Evolutionary conservation across 2,888 invertebrate genomes (phyloP).

Genomic region (Perizoma affinitatum): DNA sequence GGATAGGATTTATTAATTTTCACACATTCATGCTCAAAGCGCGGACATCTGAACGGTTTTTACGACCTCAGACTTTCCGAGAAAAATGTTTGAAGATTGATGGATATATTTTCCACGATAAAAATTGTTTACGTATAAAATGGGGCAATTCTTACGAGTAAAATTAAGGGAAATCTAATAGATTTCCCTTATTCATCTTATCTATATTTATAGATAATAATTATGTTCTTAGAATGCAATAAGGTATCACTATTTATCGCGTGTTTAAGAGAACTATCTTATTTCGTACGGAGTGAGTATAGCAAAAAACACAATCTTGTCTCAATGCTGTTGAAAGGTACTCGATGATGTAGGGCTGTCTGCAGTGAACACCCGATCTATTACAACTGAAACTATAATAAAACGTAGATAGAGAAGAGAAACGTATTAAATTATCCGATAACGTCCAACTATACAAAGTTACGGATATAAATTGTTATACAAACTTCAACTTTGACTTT

Average conservation of each 20-base stretch:
- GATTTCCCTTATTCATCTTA: too few relatives aligned
- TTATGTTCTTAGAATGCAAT: too few relatives aligned
- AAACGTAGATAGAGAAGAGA: conserved; percentile 41
- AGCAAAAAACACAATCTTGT: too few relatives aligned
- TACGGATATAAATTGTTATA: conserved; percentile 50
- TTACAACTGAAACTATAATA: conserved; percentile 44
- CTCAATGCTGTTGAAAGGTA: background rate
- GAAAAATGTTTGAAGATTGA: conserved; percentile 34
- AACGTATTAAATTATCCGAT: conserved; percentile 59
- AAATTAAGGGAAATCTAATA: too few relatives aligned
- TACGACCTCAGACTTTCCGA: conserved; percentile 26
- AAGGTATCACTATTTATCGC: too few relatives aligned
- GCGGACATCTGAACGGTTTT: conserved; percentile 38
- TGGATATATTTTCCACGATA: conserved; percentile 20
- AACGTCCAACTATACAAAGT: conserved; percentile 50
- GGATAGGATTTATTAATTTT: conserved; percentile 65
- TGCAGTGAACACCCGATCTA: background rate
- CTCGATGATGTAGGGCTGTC: conserved; percentile 1
- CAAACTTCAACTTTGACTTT: conserved; percentile 43
- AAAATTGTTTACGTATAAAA: too few relatives aligned
- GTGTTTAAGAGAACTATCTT: too few relatives aligned
- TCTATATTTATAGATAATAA: too few relatives aligned
- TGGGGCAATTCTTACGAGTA: too few relatives aligned
- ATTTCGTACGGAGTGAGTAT: too few relatives aligned
- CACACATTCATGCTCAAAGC: conserved; percentile 52